These are phyloP conservation scores for Pseudanteris insignis DNA, from an alignment of 2,888 invertebrate genomes.

Conservation along the genomic window DNA sequence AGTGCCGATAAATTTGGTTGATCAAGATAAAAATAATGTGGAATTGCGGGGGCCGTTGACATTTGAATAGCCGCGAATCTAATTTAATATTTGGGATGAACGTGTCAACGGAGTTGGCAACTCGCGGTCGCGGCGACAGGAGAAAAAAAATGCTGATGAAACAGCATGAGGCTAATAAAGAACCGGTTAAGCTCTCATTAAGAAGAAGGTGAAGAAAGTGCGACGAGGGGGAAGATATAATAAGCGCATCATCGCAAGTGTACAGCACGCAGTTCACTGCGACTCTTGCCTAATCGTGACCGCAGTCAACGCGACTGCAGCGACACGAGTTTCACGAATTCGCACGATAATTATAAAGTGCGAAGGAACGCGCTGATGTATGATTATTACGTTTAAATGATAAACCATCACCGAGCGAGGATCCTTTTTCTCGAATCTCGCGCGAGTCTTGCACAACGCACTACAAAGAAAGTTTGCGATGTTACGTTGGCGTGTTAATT, in stretches of 20 bases:
- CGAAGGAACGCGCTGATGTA: constrained; percentile 49
- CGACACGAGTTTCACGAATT: constrained; percentile 56
- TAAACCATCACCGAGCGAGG: constrained; percentile 37
- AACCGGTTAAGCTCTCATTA: constrained; percentile 43
- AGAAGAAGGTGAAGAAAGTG: constrained; percentile 42
- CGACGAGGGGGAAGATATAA: constrained; percentile 38
- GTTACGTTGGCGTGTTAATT: constrained; percentile 49
- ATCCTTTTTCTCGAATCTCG: constrained; percentile 14
- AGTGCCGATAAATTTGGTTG: too few relatives aligned
- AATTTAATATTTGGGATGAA: too few relatives aligned
- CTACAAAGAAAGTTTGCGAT: constrained; percentile 39
- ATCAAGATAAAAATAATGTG: too few relatives aligned
- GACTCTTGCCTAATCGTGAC: constrained; percentile 55
- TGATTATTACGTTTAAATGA: constrained; percentile 54
- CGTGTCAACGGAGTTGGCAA: too few relatives aligned
- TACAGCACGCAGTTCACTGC: constrained; percentile 42
- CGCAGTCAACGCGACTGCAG: constrained; percentile 47
- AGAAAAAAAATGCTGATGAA: constrained; percentile 36
- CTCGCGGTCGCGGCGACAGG: too few relatives aligned
- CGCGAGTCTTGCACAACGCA: constrained; percentile 43
- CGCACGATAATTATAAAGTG: constrained; percentile 57
- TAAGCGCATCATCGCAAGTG: constrained; percentile 55
- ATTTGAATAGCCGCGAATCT: too few relatives aligned
- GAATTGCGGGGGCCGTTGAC: too few relatives aligned
- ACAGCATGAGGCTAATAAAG: constrained; percentile 41